Evolutionary conservation across 2,113 vertebrate species (phyloP).

Genomic region (Pituophis catenifer): DNA sequence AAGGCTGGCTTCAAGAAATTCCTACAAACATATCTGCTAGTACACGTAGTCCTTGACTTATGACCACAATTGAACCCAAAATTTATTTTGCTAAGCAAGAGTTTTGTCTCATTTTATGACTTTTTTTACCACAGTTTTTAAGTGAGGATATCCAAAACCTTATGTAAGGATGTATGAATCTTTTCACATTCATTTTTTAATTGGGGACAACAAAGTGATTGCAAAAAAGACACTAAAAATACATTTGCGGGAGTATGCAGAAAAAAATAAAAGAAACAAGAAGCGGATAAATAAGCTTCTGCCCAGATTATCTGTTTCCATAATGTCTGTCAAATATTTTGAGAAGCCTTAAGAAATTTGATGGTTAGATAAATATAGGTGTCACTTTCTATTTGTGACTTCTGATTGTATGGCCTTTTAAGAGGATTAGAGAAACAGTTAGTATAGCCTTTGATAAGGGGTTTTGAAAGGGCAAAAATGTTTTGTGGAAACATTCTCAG

Average conservation of each 20-base stretch:
- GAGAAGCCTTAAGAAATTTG: not conserved
- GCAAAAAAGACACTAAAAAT: not conserved
- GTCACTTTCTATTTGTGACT: slow-evolving; percentile 16
- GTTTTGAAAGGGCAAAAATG: slow-evolving; percentile 29
- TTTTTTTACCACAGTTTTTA: not conserved
- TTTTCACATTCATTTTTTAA: not conserved
- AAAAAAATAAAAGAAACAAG: not conserved
- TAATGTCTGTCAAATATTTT: not conserved
- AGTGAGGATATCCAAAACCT: not conserved
- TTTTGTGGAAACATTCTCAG: slow-evolving; percentile 24
- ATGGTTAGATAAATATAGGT: not conserved
- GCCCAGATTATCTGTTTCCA: not conserved
- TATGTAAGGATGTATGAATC: not conserved
- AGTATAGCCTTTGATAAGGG: slow-evolving; percentile 20
- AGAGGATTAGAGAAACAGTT: not conserved
- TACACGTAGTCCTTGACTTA: not conserved
- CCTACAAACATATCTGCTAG: not conserved
- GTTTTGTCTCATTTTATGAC: not conserved
- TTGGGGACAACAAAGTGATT: not conserved
- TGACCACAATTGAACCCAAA: not conserved
- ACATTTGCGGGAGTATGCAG: not conserved
- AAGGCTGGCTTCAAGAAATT: not conserved
- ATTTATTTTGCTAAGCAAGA: not conserved
- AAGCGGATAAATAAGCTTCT: not conserved
- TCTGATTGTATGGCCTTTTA: slow-evolving; percentile 12